phyloP scores from a whole-genome alignment of 2,888 invertebrate species.

The Drosophila fungiperda region DNA sequence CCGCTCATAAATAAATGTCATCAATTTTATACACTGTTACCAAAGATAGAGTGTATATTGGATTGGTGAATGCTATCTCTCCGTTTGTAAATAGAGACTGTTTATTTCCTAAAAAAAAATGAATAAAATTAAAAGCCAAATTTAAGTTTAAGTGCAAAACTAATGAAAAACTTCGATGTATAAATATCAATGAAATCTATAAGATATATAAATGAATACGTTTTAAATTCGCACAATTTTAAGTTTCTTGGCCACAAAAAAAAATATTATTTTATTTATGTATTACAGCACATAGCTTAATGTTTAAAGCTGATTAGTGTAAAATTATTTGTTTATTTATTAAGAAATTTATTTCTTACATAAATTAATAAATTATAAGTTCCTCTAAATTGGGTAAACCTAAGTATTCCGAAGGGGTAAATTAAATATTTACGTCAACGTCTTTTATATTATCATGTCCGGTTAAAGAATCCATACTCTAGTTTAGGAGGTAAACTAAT shows the following conservation, averaged over 20 bases:
- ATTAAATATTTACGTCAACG: neutral
- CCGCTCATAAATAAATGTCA: constrained; percentile 16
- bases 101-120: neutral
- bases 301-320: too few relatives aligned
- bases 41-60: neutral
- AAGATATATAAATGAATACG: neutral
- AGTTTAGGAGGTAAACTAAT: neutral
- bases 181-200: neutral
- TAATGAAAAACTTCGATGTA: too few relatives aligned
- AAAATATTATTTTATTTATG: too few relatives aligned
- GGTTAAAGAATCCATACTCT: rapidly evolving
- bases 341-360: too few relatives aligned
- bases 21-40: constrained; percentile 7
- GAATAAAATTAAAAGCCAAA: neutral
- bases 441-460: too few relatives aligned
- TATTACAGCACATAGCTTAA: too few relatives aligned
- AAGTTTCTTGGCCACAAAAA: neutral
- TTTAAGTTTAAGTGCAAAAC: neutral
- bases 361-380: too few relatives aligned
- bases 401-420: too few relatives aligned
- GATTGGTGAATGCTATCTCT: neutral
- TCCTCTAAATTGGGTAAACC: too few relatives aligned
- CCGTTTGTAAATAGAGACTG: too few relatives aligned
- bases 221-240: neutral
- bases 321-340: too few relatives aligned